A percentile compares a stretch with the other conserved stretches of the same genome.
Evolutionary conservation across 1,140 invertebrate genomes (phyloP).

Genomic region (Aphaenogaster ashmeadi): DNA sequence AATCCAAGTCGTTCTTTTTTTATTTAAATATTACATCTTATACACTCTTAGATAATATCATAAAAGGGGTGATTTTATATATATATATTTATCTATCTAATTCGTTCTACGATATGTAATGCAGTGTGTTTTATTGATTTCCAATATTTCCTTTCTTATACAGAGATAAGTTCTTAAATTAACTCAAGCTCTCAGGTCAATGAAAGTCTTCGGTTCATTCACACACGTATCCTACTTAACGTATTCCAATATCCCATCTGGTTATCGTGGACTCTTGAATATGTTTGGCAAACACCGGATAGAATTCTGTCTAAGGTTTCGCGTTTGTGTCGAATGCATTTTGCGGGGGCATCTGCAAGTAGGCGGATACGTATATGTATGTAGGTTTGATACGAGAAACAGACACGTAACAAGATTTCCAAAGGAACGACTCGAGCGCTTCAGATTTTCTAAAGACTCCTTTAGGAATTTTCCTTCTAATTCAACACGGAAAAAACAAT

Average conservation of each 20-base stretch:
- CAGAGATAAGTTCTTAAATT: slow-evolving; percentile 15
- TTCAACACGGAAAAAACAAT: too few relatives aligned
- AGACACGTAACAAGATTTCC: background rate
- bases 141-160: slow-evolving; percentile 12
- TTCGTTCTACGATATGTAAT: background rate
- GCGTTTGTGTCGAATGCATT: slow-evolving; percentile 11
- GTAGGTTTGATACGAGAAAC: slow-evolving; percentile 40
- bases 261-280: slow-evolving; percentile 33
- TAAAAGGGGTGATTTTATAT: background rate
- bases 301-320: slow-evolving; percentile 37
- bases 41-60: background rate
- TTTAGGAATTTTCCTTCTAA: background rate
- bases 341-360: slow-evolving; percentile 15
- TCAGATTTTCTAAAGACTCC: background rate
- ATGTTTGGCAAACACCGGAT: background rate
- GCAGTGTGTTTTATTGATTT: slow-evolving; percentile 13
- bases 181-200: slow-evolving; percentile 24
- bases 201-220: slow-evolving; percentile 41
- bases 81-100: slow-evolving; percentile 4
- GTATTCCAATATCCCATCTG: background rate
- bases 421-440: background rate
- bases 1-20: background rate
- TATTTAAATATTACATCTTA: background rate
- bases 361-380: slow-evolving; percentile 35
- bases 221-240: background rate